phyloP scores from a whole-genome alignment of 2,797 vertebrate genomes.

The Manis crassicaudata region DNA sequence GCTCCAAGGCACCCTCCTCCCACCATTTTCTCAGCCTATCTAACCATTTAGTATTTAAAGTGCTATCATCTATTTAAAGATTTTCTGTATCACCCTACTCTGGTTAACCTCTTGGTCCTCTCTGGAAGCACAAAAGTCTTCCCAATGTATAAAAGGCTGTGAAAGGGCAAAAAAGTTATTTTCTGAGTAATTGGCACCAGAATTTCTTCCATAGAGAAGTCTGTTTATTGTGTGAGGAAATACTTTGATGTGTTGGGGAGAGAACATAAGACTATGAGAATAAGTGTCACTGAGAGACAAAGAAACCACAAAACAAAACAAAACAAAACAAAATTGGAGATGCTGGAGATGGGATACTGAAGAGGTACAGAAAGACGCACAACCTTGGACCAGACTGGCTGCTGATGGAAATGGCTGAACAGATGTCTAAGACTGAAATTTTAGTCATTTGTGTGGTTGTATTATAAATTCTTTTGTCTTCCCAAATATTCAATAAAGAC shows the following conservation, averaged over 20 bases:
- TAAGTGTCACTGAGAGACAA: not conserved
- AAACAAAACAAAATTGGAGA: not conserved
- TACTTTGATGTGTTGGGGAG: not conserved
- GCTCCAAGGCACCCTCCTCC: not conserved
- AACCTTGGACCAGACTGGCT: too few relatives aligned
- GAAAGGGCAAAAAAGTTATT: not conserved
- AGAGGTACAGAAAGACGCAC: not conserved
- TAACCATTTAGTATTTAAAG: not conserved
- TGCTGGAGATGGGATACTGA: fast-evolving
- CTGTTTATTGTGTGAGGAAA: slow-evolving; percentile 5
- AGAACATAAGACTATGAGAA: not conserved
- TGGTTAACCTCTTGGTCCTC: not conserved
- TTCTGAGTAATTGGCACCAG: not conserved
- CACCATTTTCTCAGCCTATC: not conserved
- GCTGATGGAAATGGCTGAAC: not conserved
- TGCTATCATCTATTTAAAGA: not conserved
- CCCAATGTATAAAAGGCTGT: not conserved
- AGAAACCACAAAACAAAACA: not conserved
- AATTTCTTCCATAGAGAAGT: not conserved
- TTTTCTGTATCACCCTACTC: not conserved
- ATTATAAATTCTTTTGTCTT: not conserved
- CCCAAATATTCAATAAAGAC: not conserved
- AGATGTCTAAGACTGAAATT: not conserved
- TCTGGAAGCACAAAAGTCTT: not conserved
- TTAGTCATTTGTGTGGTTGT: not conserved